Evolutionary conservation across 2,797 vertebrate species (phyloP).

Genomic region (Fistularia tabacaria): DNA sequence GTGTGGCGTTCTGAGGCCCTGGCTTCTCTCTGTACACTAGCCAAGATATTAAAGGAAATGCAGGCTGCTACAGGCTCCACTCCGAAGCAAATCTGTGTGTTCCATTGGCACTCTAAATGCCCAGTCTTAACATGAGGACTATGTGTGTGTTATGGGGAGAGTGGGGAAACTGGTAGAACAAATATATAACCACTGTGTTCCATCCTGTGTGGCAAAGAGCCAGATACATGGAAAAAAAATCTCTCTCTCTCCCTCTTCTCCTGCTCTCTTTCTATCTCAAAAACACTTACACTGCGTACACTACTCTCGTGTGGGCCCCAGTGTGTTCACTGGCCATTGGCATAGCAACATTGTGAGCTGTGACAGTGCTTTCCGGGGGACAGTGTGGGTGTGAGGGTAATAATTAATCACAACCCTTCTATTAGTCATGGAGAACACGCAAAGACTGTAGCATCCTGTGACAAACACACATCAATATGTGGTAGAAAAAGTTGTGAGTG

Average conservation of each 20-base stretch:
- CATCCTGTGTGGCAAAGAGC: slow-evolving; percentile 58
- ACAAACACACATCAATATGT: slow-evolving; percentile 39
- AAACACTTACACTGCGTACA: not conserved
- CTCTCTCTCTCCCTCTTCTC: no score
- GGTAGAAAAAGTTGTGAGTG: slow-evolving; percentile 24
- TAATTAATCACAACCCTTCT: slow-evolving; percentile 48
- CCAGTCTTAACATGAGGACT: slow-evolving; percentile 57
- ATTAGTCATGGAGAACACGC: slow-evolving; percentile 21
- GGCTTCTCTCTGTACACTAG: slow-evolving; percentile 73
- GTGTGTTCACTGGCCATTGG: slow-evolving; percentile 62
- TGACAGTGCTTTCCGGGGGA: slow-evolving; percentile 48
- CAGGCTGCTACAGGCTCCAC: slow-evolving; percentile 68
- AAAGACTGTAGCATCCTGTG: slow-evolving; percentile 39
- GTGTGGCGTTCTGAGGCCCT: slow-evolving; percentile 61
- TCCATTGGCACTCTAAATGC: slow-evolving; percentile 65
- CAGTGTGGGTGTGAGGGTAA: slow-evolving; percentile 63
- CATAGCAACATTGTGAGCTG: slow-evolving; percentile 49
- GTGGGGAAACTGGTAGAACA: slow-evolving; percentile 42
- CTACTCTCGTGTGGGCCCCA: slow-evolving; percentile 36
- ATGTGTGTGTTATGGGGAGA: slow-evolving; percentile 42
- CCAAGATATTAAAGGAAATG: slow-evolving; percentile 79
- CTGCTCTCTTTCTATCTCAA: slow-evolving; percentile 18
- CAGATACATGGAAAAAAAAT: slow-evolving; percentile 32
- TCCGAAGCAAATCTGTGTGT: slow-evolving; percentile 69
- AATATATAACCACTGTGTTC: slow-evolving; percentile 60